These are phyloP conservation scores for Caenorhabditis sp. DNA, from an alignment of 2,888 invertebrate species.

Conservation along the genomic window DNA sequence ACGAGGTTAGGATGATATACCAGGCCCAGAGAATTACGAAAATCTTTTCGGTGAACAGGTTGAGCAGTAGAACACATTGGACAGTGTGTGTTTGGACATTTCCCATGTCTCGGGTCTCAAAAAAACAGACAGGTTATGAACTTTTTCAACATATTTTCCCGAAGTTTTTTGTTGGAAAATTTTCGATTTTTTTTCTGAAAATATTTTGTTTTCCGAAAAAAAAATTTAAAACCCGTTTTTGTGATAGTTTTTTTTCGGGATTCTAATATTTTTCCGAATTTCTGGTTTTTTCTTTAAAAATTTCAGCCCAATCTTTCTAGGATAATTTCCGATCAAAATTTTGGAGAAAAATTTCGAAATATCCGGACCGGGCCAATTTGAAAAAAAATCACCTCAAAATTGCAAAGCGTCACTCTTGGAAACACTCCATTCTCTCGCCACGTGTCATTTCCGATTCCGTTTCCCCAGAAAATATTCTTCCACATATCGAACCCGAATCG, in stretches of 20 bases:
- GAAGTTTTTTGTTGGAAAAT: not conserved
- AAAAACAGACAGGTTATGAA: not conserved
- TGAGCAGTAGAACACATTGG: constrained; percentile 68
- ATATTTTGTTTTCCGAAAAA: too few relatives aligned
- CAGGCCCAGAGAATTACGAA: constrained; percentile 63
- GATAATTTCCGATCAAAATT: too few relatives aligned
- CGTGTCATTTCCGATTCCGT: constrained; percentile 54
- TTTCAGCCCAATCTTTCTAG: too few relatives aligned
- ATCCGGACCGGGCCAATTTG: too few relatives aligned
- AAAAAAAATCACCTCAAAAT: constrained; percentile 62
- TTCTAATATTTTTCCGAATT: too few relatives aligned
- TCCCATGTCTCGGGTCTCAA: constrained; percentile 69
- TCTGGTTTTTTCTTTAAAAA: too few relatives aligned
- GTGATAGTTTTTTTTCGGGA: too few relatives aligned
- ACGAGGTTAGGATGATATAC: constrained; percentile 59
- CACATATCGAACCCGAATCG: constrained; percentile 56
- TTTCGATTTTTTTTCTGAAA: too few relatives aligned
- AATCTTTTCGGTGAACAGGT: constrained; percentile 67
- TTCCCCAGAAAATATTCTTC: not conserved
- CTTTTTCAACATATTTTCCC: not conserved
- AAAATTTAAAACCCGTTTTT: too few relatives aligned
- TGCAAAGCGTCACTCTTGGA: constrained; percentile 69
- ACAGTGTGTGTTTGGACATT: constrained; percentile 67
- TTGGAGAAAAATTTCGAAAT: too few relatives aligned
- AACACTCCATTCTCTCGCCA: constrained; percentile 68